Conservation (phyloP, 92 coral and sea anemone genomes). For the Montipora capitata region DNA sequence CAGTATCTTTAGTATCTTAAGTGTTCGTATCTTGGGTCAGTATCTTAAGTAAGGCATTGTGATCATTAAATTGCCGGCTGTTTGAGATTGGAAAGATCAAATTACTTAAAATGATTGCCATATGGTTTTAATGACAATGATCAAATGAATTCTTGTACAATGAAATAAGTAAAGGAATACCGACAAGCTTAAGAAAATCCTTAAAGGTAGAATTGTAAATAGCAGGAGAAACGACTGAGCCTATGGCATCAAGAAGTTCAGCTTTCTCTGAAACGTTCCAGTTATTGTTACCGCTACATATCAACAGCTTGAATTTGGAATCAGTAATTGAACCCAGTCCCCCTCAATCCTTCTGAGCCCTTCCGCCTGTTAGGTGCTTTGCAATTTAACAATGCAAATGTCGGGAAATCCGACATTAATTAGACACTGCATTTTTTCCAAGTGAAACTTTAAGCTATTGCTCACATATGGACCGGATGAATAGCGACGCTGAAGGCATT, state of each 20-base stretch:
- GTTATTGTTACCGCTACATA: too few species aligned
- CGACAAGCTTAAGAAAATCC: background rate
- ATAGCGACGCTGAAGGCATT: too few species aligned
- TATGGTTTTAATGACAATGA: too few species aligned
- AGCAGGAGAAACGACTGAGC: too few species aligned
- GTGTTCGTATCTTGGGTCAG: too few species aligned
- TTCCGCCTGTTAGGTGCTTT: background rate
- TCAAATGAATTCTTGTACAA: slow-evolving; percentile 1
- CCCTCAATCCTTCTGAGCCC: background rate
- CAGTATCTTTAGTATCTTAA: too few species aligned
- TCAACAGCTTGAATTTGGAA: too few species aligned
- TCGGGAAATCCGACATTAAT: slow-evolving; percentile 19
- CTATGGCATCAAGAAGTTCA: background rate
- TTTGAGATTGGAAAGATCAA: slow-evolving; percentile 2
- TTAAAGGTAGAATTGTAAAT: too few species aligned
- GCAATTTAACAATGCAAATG: background rate
- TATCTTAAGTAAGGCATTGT: too few species aligned
- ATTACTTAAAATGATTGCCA: background rate
- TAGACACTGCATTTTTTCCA: background rate
- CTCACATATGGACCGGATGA: too few species aligned
- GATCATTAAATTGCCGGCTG: background rate
- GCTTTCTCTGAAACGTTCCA: too few species aligned
- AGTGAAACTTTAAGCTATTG: background rate
- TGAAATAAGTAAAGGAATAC: background rate
- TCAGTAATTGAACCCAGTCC: background rate